Conservation (phyloP, 2,888 invertebrate genomes). For the Tenthredo livida region DNA sequence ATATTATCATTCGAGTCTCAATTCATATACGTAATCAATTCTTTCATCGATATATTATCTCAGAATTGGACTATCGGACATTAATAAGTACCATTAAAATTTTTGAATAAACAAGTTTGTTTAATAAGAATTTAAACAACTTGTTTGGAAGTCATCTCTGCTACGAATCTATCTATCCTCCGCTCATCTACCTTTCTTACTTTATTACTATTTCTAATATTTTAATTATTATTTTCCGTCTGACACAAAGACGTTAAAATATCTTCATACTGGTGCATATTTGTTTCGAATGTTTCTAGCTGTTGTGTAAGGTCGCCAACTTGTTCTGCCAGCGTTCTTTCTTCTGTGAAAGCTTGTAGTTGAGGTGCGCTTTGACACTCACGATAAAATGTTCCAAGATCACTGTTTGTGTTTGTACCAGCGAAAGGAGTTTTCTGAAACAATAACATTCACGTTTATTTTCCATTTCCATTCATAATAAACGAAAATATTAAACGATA, state of each 20-base stretch:
- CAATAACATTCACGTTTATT: conserved; percentile 37
- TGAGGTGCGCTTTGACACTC: conserved; percentile 88
- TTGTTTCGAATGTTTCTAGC: conserved; percentile 87
- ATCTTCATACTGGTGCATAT: conserved; percentile 87
- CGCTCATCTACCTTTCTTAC: background rate
- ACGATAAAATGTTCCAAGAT: conserved; percentile 89
- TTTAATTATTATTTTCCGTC: conserved; percentile 82
- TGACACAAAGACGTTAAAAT: conserved; percentile 86
- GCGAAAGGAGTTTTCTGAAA: conserved; percentile 91
- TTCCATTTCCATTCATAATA: background rate
- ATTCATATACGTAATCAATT: background rate
- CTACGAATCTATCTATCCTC: background rate
- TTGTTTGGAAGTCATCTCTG: conserved; percentile 16
- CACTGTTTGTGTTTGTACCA: conserved; percentile 85
- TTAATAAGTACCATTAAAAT: conserved; percentile 25
- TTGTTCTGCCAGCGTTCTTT: conserved; percentile 80
- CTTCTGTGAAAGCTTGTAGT: conserved; percentile 79
- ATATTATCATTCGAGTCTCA: background rate
- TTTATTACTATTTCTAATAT: conserved; percentile 12
- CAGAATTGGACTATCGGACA: background rate
- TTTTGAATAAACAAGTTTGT: conserved; percentile 1
- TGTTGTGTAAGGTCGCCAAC: conserved; percentile 85
- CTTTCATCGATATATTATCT: conserved; percentile 8
- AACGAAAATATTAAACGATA: background rate
- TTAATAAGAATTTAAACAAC: conserved; percentile 2